A percentile compares a stretch with the other conserved stretches of the same genome.
Conservation (phyloP, 2,113 vertebrate species). For the Phasianus colchicus region DNA sequence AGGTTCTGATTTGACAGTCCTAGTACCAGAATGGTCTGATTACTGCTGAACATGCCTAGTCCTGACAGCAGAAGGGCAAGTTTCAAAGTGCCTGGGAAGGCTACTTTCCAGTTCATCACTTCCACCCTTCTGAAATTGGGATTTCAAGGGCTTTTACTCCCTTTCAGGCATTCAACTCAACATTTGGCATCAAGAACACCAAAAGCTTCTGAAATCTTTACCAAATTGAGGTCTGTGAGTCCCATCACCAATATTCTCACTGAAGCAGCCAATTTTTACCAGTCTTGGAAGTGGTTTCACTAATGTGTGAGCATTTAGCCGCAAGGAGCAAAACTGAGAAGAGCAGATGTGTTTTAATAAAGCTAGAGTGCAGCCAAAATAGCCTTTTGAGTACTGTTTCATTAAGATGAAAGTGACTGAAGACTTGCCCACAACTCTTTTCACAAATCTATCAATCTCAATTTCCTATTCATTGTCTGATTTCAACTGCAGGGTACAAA, state of each 20-base stretch:
- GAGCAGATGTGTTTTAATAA: background rate
- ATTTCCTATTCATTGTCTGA: background rate
- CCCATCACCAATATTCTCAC: background rate
- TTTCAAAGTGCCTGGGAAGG: background rate
- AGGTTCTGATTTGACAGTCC: background rate
- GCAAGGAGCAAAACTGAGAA: background rate
- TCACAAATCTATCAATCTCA: background rate
- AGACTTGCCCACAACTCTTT: background rate
- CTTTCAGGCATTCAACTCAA: background rate
- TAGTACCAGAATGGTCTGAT: background rate
- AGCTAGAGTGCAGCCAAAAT: background rate
- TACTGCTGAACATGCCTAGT: background rate
- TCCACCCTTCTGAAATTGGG: background rate
- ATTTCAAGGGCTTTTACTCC: background rate
- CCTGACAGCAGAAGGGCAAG: background rate
- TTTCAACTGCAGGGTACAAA: background rate
- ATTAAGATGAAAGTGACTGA: background rate
- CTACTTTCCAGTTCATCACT: background rate
- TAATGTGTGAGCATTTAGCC: background rate
- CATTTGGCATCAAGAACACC: background rate
- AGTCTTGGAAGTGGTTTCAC: background rate
- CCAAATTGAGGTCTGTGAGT: background rate
- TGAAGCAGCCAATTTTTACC: fast-evolving
- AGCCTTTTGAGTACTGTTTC: background rate
- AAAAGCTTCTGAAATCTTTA: background rate